Evolutionary conservation across 2,888 invertebrate genomes (phyloP).

Genomic region (Andrena chrysosceles): DNA sequence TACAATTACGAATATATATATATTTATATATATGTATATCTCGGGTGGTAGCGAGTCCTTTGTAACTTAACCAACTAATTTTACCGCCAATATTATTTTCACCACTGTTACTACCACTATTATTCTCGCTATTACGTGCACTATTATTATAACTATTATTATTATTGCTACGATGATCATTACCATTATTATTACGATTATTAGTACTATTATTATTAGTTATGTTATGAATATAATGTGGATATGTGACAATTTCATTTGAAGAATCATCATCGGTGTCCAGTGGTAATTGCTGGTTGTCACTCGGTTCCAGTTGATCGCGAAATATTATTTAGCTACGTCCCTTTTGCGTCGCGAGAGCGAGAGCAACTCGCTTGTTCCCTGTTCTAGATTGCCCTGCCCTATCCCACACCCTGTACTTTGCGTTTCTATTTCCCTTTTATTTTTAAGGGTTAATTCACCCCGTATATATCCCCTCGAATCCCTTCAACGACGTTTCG

Average conservation of each 20-base stretch:
- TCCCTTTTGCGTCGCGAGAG: slow-evolving; percentile 40
- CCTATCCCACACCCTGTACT: slow-evolving; percentile 6
- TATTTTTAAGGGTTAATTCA: slow-evolving; percentile 25
- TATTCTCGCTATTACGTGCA: slow-evolving; percentile 71
- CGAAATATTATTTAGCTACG: slow-evolving; percentile 30
- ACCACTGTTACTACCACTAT: slow-evolving; percentile 64
- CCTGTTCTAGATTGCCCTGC: slow-evolving; percentile 10
- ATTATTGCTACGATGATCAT: slow-evolving; percentile 54
- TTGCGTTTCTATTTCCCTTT: slow-evolving; percentile 19
- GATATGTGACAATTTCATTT: slow-evolving; percentile 58
- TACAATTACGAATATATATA: slow-evolving; percentile 54
- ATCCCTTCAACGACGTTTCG: slow-evolving; percentile 63
- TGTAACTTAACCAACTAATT: slow-evolving; percentile 68
- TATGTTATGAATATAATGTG: slow-evolving; percentile 65
- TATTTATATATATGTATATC: slow-evolving; percentile 27
- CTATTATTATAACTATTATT: slow-evolving; percentile 67
- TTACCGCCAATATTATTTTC: slow-evolving; percentile 13
- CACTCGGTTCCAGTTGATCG: slow-evolving; percentile 62
- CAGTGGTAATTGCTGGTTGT: not conserved
- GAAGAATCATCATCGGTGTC: slow-evolving; percentile 56
- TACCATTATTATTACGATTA: slow-evolving; percentile 47
- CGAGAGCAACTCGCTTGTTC: slow-evolving; percentile 18
- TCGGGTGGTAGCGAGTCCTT: slow-evolving; percentile 73
- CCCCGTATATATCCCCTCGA: not conserved
- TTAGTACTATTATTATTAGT: slow-evolving; percentile 67